Evolutionary conservation across 2,888 invertebrate genomes (phyloP).

Genomic region (Yponomeuta cagnagella): DNA sequence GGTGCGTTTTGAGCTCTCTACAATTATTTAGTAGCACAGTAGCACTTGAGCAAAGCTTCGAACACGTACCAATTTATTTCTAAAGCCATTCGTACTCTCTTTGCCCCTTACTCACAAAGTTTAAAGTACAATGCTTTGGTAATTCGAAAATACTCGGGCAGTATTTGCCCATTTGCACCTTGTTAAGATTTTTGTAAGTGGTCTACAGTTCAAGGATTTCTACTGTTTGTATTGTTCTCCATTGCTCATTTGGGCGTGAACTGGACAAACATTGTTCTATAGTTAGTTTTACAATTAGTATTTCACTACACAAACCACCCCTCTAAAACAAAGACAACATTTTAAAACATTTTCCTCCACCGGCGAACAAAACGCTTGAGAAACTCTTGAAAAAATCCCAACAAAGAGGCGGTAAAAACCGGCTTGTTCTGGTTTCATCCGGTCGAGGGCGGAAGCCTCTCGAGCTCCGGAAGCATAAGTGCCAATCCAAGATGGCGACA

Average conservation of each 20-base stretch:
- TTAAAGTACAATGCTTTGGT: background rate
- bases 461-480: constrained; percentile 34
- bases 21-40: constrained; percentile 23
- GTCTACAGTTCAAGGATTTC: background rate
- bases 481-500: constrained; percentile 69
- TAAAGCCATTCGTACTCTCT: background rate
- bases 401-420: constrained; percentile 48
- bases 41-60: constrained; percentile 28
- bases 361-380: constrained; percentile 33
- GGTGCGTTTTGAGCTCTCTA: constrained; percentile 6
- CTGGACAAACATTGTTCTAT: background rate
- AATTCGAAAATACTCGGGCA: background rate
- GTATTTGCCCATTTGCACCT: constrained; percentile 1
- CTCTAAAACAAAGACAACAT: background rate
- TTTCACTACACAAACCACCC: background rate
- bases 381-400: constrained; percentile 21
- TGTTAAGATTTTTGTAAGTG: background rate
- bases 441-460: constrained; percentile 37
- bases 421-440: constrained; percentile 56
- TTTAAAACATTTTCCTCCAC: constrained; percentile 27
- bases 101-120: background rate
- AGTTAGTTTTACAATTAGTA: background rate
- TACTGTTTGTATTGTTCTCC: constrained; percentile 9
- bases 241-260: constrained; percentile 51
- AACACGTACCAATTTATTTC: constrained; percentile 28